A percentile compares a stretch with the other conserved stretches of the same genome.
These are phyloP conservation scores for Sitta europaea DNA, from an alignment of 2,113 vertebrate genomes.

Conservation along the genomic window DNA sequence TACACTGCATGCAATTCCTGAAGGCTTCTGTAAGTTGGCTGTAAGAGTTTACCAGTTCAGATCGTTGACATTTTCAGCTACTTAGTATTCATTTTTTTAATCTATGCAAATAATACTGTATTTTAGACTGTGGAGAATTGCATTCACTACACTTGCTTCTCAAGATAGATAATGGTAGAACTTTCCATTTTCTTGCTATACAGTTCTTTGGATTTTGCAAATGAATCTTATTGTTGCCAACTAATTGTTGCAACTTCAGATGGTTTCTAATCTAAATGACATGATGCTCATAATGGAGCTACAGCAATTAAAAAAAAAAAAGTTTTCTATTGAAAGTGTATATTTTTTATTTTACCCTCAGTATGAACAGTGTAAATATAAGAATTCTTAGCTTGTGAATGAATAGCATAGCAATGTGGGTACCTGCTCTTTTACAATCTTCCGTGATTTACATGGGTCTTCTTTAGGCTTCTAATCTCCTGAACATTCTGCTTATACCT, in stretches of 20 bases:
- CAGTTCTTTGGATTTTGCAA: neutral
- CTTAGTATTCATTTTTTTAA: neutral
- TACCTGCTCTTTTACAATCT: neutral
- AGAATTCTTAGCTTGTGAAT: neutral
- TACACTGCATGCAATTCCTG: neutral
- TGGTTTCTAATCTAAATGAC: neutral
- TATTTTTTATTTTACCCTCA: neutral
- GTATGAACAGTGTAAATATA: neutral
- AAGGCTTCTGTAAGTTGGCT: neutral
- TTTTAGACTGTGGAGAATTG: neutral
- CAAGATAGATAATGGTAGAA: neutral
- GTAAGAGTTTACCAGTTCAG: neutral
- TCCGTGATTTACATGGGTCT: neutral
- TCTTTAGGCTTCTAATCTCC: neutral
- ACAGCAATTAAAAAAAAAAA: neutral
- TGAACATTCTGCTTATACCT: neutral
- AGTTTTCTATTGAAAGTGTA: neutral
- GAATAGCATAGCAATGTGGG: neutral
- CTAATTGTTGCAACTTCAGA: neutral
- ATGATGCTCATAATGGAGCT: neutral
- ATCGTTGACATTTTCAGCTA: neutral
- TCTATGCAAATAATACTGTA: neutral
- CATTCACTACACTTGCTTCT: neutral
- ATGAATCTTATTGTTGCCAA: neutral
- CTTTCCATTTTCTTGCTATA: neutral